Evolutionary conservation across 1,140 invertebrate genomes (phyloP).

Genomic region (Drosophila lacteicornis): DNA sequence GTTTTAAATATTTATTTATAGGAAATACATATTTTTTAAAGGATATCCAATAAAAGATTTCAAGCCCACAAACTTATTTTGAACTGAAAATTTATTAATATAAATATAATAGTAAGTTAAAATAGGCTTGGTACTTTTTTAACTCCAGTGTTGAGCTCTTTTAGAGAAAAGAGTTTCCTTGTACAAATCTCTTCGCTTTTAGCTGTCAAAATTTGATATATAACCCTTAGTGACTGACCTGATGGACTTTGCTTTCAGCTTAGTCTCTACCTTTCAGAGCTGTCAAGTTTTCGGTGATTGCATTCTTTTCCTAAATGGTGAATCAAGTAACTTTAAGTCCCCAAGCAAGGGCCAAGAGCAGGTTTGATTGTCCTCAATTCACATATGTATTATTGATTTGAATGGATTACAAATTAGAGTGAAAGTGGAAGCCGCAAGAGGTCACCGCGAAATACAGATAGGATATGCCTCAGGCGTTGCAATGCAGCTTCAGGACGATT

Average conservation of each 20-base stretch:
- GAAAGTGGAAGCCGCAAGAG: too few species aligned
- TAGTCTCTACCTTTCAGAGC: neutral
- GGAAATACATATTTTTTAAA: too few species aligned
- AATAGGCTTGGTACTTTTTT: too few species aligned
- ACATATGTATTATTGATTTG: neutral
- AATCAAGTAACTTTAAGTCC: too few species aligned
- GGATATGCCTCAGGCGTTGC: too few species aligned
- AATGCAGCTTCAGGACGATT: slow-evolving; percentile 10
- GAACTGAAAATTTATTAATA: too few species aligned
- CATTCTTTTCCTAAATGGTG: neutral
- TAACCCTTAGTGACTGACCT: slow-evolving; percentile 1
- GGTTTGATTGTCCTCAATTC: neutral
- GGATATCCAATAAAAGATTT: too few species aligned
- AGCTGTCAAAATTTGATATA: slow-evolving; percentile 2
- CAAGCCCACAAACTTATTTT: too few species aligned
- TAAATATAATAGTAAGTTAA: too few species aligned
- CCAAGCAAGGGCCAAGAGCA: too few species aligned
- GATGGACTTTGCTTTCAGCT: slow-evolving; percentile 1
- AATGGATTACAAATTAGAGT: neutral
- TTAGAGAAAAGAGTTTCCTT: neutral
- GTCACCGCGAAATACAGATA: too few species aligned
- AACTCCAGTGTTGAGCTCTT: neutral
- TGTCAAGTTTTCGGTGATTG: neutral
- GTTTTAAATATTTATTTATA: too few species aligned
- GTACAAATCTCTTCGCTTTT: neutral